Conservation (phyloP, 2,797 vertebrate genomes). For the Lemur catta region DNA sequence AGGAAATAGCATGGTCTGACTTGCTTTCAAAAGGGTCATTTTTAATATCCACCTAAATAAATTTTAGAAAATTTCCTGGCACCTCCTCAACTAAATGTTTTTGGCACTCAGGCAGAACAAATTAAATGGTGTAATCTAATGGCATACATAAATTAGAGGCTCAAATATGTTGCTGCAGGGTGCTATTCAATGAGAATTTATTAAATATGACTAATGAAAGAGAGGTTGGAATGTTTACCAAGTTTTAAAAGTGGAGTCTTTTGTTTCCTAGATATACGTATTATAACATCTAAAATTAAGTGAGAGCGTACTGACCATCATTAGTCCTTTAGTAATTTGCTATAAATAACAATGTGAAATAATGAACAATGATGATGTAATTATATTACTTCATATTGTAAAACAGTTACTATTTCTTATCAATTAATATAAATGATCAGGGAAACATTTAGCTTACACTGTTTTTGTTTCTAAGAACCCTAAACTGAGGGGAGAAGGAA, state of each 20-base stretch:
- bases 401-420: neutral
- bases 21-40: neutral
- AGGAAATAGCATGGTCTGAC: neutral
- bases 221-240: neutral
- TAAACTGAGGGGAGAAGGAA: neutral
- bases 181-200: neutral
- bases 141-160: neutral
- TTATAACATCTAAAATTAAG: neutral
- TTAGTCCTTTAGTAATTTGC: neutral
- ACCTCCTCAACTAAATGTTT: neutral
- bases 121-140: neutral
- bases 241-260: neutral
- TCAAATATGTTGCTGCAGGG: neutral
- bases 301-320: neutral
- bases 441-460: neutral
- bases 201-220: neutral
- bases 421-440: neutral
- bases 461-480: neutral
- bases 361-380: neutral
- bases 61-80: neutral
- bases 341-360: neutral
- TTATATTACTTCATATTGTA: neutral
- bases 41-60: neutral
- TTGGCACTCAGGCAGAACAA: neutral
- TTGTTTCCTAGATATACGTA: neutral